Evolutionary conservation across 2,797 vertebrate species (phyloP).

Genomic region (Tauraco hartlaubi): DNA sequence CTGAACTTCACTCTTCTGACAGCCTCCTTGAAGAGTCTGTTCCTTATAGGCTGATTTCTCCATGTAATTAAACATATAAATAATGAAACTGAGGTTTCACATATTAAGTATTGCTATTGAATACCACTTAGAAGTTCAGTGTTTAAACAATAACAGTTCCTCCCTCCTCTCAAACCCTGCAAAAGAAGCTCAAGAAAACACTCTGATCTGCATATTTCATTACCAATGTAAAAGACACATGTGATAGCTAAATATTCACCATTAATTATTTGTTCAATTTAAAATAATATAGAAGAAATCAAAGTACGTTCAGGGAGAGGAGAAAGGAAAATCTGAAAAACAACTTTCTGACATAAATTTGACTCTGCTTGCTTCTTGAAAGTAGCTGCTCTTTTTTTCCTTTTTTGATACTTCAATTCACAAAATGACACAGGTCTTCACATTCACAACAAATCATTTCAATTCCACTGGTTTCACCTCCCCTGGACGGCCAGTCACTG

Average conservation of each 20-base stretch:
- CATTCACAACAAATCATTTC: not conserved
- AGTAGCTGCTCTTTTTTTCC: not conserved
- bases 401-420: not conserved
- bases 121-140: not conserved
- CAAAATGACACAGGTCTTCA: not conserved
- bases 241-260: not conserved
- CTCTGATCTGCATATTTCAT: not conserved
- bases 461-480: not conserved
- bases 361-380: not conserved
- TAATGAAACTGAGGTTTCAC: not conserved
- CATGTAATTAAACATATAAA: not conserved
- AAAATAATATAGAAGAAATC: not conserved
- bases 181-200: not conserved
- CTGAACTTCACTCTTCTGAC: not conserved
- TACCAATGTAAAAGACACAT: not conserved
- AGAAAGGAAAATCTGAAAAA: not conserved
- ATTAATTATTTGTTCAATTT: not conserved
- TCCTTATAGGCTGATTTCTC: not conserved
- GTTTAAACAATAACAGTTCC: not conserved
- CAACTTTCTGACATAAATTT: not conserved
- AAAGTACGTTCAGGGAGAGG: not conserved
- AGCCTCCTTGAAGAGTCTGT: not conserved
- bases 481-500: not conserved
- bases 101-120: not conserved
- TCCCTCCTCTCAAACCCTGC: not conserved